Base-by-base conservation (phyloP, 2,113 vertebrate species). In the Catharus bicknelli region DNA sequence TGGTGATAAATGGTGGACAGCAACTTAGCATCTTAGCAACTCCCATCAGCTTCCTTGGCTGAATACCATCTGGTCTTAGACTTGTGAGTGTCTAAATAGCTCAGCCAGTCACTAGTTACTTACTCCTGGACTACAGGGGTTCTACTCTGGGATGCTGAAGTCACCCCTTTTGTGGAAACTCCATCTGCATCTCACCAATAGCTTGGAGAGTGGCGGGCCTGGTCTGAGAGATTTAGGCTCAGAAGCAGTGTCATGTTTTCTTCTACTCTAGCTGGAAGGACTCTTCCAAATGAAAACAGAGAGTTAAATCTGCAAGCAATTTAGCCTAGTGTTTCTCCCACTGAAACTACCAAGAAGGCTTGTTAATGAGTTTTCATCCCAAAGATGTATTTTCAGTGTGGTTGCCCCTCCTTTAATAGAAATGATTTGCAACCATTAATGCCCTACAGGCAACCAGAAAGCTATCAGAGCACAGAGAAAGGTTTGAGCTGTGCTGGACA, bases 1-100 rank as follows among this genome's bases (percentile, higher is more conserved):
- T 61, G 25, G 25, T 40, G 45, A 74, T 13, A 25, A 74, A 61
- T 26, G 11, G 54, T 67, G 47, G 61, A 68, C n/a, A 82, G 40
- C 0, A 0, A 32, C n/a, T 34, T 30, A 67, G 54, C 0, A 0
- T 36, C 34, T 36, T 36, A 47, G n/a, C 16, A 42, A 42, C 34
- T 68, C 21, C n/a, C 1, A 0, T 54, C 54, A 61, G 11, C 20
- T 54, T 47, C 25, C 47, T 42, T 47, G n/a, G 40, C 55, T 82
- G 47, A 74, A 74, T n/a, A 51, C 7, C 15, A 9, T 74, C 53
- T 0, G 0, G 3, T 54, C 45, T 54, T 40, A 13, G 29, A 61
- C 16, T 34, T 40, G 13, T 17, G 59, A 67, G 38, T 67, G 29
- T 74, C 63, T 68, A 54, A 34, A 61, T 53, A 40, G 47, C n/a